These are phyloP conservation scores for Clitarchus hookeri DNA, from an alignment of 2,888 invertebrate species.

Conservation along the genomic window DNA sequence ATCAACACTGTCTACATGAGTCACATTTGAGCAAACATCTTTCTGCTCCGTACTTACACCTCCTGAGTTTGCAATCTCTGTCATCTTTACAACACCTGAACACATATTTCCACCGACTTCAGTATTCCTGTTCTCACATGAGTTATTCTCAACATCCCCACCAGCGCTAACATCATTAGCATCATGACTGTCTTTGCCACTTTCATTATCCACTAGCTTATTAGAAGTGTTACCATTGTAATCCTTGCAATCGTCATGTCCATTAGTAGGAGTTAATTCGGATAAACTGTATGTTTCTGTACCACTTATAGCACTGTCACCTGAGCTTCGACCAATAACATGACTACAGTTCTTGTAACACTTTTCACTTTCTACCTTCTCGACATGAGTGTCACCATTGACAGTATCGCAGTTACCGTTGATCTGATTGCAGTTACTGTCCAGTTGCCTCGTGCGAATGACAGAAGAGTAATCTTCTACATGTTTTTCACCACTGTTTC, in stretches of 20 bases:
- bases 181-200: not conserved
- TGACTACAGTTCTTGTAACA: not conserved
- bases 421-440: not conserved
- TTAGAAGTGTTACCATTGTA: not conserved
- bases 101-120: not conserved
- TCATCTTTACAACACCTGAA: not conserved
- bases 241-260: not conserved
- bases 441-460: not conserved
- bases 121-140: not conserved
- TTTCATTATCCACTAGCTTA: not conserved
- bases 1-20: not conserved
- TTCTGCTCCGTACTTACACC: not conserved
- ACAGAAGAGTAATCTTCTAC: not conserved
- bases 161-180: not conserved
- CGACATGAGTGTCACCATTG: not conserved
- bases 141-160: not conserved
- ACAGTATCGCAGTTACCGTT: not conserved
- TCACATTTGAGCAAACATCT: not conserved
- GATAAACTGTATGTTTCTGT: not conserved
- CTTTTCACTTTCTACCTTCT: not conserved
- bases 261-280: not conserved
- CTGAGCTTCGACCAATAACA: not conserved
- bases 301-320: not conserved
- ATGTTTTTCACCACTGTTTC: not conserved
- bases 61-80: not conserved